phyloP scores from a whole-genome alignment of 1,140 invertebrate genomes.

The Drosophila rufa region DNA sequence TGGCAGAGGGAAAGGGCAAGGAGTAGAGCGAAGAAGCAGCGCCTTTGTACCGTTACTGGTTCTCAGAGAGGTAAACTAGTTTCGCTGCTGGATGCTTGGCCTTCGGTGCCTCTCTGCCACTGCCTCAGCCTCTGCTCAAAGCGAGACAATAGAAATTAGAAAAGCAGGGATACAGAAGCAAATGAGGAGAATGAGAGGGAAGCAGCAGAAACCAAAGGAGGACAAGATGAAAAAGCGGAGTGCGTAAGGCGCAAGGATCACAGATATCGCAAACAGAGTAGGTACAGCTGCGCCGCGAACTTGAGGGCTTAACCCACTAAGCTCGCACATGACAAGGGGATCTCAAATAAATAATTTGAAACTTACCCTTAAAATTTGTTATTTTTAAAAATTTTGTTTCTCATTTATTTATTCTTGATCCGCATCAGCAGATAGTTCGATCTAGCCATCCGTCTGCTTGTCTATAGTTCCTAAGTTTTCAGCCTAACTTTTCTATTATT shows the following conservation, averaged over 20 bases:
- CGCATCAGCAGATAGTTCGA: background rate
- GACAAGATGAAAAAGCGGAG: constrained; percentile 8
- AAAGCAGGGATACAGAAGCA: constrained; percentile 26
- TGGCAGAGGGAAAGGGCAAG: constrained; percentile 9
- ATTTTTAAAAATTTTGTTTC: background rate
- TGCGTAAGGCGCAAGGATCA: constrained; percentile 37
- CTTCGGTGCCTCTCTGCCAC: constrained; percentile 40
- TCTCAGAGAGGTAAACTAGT: constrained; percentile 77
- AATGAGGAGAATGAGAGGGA: background rate
- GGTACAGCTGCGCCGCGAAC: constrained; percentile 47
- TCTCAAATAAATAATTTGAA: background rate
- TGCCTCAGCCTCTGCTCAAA: constrained; percentile 10
- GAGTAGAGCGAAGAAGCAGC: constrained; percentile 6
- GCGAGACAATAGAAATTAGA: constrained; percentile 74
- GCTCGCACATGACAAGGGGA: background rate
- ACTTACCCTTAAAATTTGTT: background rate
- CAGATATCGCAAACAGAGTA: constrained; percentile 12
- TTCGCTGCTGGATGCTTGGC: constrained; percentile 58
- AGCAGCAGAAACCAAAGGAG: background rate
- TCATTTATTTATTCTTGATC: background rate
- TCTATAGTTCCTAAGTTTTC: background rate
- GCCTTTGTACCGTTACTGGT: constrained; percentile 72
- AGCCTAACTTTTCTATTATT: background rate
- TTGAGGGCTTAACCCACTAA: constrained; percentile 31
- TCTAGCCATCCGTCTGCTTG: background rate